phyloP scores from a whole-genome alignment of 2,888 invertebrate genomes.

The Omphaloscelis lunosa region DNA sequence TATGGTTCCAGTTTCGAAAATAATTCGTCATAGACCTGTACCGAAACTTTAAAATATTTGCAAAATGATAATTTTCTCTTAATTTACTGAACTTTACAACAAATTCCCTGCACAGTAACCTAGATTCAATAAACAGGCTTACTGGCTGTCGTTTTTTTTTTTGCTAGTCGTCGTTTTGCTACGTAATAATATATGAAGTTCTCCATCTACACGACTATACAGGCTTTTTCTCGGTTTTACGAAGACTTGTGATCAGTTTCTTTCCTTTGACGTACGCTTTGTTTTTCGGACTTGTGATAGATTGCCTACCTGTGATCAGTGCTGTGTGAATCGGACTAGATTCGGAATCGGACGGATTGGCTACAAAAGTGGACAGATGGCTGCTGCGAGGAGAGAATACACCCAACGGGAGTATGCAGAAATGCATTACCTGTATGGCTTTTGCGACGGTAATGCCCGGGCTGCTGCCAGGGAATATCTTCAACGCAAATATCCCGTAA shows the following conservation, averaged over 20 bases:
- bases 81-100: conserved; percentile 1
- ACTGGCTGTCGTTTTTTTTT: conserved; percentile 4
- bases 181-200: too few relatives aligned
- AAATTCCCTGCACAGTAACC: not conserved
- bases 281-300: conserved; percentile 31
- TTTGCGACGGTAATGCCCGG: too few relatives aligned
- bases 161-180: too few relatives aligned
- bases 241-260: conserved; percentile 10
- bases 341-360: too few relatives aligned
- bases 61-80: not conserved
- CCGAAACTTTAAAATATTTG: not conserved
- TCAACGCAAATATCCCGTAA: conserved; percentile 48
- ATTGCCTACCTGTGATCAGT: conserved; percentile 29
- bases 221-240: conserved; percentile 2
- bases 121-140: conserved; percentile 1
- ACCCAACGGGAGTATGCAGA: too few relatives aligned
- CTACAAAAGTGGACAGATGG: too few relatives aligned
- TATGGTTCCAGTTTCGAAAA: conserved; percentile 64
- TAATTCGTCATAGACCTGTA: conserved; percentile 57
- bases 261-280: conserved; percentile 5
- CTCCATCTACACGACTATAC: not conserved
- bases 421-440: too few relatives aligned
- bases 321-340: conserved; percentile 17
- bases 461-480: too few relatives aligned
- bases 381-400: too few relatives aligned